phyloP scores from a whole-genome alignment of 2,888 invertebrate genomes.

The Lasioglossum marginatum region DNA sequence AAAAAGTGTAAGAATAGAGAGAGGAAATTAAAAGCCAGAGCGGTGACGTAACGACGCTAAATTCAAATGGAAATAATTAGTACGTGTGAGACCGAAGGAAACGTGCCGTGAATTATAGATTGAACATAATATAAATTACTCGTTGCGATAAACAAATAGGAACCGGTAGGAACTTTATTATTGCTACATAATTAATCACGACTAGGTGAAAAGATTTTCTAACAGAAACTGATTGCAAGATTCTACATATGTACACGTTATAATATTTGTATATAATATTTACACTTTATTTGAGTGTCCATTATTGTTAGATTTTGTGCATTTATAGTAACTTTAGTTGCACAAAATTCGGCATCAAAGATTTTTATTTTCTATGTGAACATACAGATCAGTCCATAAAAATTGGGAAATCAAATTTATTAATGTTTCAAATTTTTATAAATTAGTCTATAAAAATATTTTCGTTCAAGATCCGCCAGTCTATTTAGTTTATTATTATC shows the following conservation, averaged over 20 bases:
- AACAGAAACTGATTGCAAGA: too few relatives aligned
- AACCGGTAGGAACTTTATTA: not conserved
- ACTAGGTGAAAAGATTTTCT: not conserved
- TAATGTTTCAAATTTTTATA: too few relatives aligned
- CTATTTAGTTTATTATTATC: too few relatives aligned
- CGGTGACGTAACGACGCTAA: slow-evolving; percentile 2
- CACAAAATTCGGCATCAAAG: not conserved
- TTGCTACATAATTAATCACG: not conserved
- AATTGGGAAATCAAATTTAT: not conserved
- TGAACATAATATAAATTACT: not conserved
- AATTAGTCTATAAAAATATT: not conserved
- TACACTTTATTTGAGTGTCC: not conserved
- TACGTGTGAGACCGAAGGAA: not conserved
- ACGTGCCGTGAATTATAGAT: not conserved
- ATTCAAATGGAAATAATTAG: not conserved
- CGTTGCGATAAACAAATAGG: not conserved
- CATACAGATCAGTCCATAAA: not conserved
- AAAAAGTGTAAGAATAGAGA: not conserved
- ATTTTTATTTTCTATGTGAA: too few relatives aligned
- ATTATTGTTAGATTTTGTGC: not conserved
- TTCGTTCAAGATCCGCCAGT: not conserved
- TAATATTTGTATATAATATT: too few relatives aligned
- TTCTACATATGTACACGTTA: not conserved
- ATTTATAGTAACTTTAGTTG: not conserved
- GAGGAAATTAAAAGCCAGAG: slow-evolving; percentile 6